Conservation (phyloP, 1,140 invertebrate genomes). For the Brachionus sp. region DNA sequence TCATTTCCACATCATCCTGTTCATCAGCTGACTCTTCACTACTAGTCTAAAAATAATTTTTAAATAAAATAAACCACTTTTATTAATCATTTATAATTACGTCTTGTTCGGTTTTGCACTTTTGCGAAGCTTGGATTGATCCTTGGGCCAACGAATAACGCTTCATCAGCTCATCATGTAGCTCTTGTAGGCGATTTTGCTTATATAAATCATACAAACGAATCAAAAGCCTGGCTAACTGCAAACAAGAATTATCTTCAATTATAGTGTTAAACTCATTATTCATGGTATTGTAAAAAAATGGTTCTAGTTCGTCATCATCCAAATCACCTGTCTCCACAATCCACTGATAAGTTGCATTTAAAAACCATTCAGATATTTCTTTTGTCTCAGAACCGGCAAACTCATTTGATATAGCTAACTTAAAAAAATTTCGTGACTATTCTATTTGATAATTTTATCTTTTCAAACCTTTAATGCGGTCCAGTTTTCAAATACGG, state of each 20-base stretch:
- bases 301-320: constrained; percentile 41
- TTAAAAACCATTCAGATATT: constrained; percentile 46
- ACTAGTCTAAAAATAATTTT: not conserved
- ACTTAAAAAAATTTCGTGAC: no score
- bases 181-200: not conserved
- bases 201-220: not conserved
- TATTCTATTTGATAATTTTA: no score
- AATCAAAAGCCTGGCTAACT: not conserved
- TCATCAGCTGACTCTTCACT: not conserved
- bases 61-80: not conserved
- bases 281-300: constrained; percentile 44
- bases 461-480: not conserved
- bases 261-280: constrained; percentile 44
- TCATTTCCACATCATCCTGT: not conserved
- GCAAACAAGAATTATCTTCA: constrained; percentile 27
- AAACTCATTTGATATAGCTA: constrained; percentile 39
- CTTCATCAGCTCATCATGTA: constrained; percentile 6
- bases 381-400: constrained; percentile 40
- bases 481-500: constrained; percentile 12
- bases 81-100: not conserved
- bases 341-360: constrained; percentile 46
- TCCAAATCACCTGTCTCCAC: constrained; percentile 45
- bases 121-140: not conserved
- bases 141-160: not conserved
- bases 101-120: constrained; percentile 16